Evolutionary conservation across 2,113 vertebrate genomes (phyloP), one percentile per base, ranked within the genome.

Genomic region (Boulengeromyrus knoepffleri): DNA sequence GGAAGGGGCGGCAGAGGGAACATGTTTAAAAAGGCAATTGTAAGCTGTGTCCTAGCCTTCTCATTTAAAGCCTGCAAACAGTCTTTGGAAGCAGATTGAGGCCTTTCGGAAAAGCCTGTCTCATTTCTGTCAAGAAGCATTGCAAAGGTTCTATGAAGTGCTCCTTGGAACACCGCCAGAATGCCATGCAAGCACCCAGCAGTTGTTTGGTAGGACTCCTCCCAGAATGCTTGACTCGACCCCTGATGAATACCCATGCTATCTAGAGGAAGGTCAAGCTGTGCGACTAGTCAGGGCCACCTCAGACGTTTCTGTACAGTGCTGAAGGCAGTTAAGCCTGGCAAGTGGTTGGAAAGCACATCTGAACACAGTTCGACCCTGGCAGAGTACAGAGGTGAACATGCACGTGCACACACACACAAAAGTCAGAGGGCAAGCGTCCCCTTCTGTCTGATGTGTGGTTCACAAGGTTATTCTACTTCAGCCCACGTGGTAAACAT

Each of bases 101-200:
- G 56, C 91, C 89, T 89, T 91, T 85, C 77, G 53, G 84, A 58
- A 66, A 39, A 53, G 83, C 31, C 24, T 39, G 85, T 87, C 50
- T 89, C 80, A 31, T 90, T 56, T 83, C 47, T 89, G 70, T 52
- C 88, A 70, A 77, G 88, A 47, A 80, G 86, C 89, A 90, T 85
- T 85, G 77, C 89, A 88, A 89, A 90, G 91, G 89, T 56, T 42
- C 70, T 91, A 90, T 87, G 77, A 90, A 88, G 87, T 90, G 87
- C 62, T 89, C 31, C 49, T 49, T 50, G 47, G 27, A 53, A 85
- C 47, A 36, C 56, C 66, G 58, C 84, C 47, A 85, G 50, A 87
- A 66, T 19, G 66, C 31, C 27, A 13, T 46, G 9, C 39, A 42
- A 77, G 53, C 88, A 52, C 7, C n/a, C 27, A 12, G 49, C 86